Percentiles rank a stretch among this genome's conserved stretches.
phyloP scores from a whole-genome alignment of 2,888 invertebrate species.

The Patella caerulea region DNA sequence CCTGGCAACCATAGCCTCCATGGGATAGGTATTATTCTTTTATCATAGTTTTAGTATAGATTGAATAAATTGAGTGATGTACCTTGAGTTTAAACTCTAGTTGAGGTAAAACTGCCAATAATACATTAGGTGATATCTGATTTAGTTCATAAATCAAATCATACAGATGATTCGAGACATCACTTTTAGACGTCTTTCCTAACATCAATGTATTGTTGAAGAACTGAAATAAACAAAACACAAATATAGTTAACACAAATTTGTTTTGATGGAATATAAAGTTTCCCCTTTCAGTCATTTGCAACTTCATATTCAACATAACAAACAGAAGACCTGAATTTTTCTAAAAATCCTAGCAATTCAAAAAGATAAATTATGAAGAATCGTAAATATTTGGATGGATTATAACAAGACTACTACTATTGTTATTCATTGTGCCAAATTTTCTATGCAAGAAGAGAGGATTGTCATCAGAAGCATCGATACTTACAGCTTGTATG shows the following conservation, averaged over 20 bases:
- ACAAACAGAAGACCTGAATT: not conserved
- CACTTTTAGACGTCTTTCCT: conserved; percentile 81
- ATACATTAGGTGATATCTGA: conserved; percentile 89
- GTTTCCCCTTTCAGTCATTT: not conserved
- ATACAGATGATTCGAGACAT: conserved; percentile 78
- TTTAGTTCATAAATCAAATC: conserved; percentile 97
- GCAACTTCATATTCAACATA: not conserved
- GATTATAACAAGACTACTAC: too few species aligned
- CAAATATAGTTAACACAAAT: not conserved
- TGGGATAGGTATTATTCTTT: too few species aligned
- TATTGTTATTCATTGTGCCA: too few species aligned
- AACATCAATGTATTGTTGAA: conserved; percentile 95
- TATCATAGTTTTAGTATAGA: too few species aligned
- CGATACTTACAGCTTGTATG: conserved; percentile 86
- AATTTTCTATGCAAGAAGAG: not conserved
- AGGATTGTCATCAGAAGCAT: not conserved
- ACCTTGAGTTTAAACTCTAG: conserved; percentile 87
- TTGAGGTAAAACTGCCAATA: conserved; percentile 91
- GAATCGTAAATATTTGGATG: too few species aligned
- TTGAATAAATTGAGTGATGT: conserved; percentile 4
- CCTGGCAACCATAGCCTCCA: too few species aligned
- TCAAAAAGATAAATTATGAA: too few species aligned
- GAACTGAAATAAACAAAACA: conserved; percentile 77
- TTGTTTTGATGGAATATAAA: not conserved
- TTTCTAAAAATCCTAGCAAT: not conserved